A percentile compares a stretch with the other conserved stretches of the same genome.
Evolutionary conservation across 2,797 vertebrate genomes (phyloP).

Genomic region (Liparis tanakae): DNA sequence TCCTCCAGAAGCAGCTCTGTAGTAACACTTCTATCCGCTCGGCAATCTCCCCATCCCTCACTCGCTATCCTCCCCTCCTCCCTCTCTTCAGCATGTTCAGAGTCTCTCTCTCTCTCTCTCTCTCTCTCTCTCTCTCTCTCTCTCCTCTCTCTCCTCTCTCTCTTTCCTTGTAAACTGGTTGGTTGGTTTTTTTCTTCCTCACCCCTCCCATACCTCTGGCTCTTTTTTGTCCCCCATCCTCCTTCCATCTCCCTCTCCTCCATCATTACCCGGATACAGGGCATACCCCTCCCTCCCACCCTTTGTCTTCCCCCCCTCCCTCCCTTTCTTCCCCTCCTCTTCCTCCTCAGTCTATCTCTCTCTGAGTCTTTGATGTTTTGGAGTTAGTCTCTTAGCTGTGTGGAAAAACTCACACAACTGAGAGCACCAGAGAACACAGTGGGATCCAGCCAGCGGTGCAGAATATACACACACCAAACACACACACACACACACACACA

Average conservation of each 20-base stretch:
- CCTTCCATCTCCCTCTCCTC: conserved; percentile 51
- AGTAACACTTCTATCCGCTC: conserved; percentile 83
- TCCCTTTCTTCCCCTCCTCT: background rate
- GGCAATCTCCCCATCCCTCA: conserved; percentile 70
- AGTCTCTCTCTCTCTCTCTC: conserved; percentile 58
- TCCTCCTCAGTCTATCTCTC: conserved; percentile 7
- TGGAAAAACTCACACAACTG: conserved; percentile 47
- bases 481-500: conserved; percentile 10
- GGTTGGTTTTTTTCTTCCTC: conserved; percentile 65
- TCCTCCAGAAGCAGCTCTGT: conserved; percentile 73
- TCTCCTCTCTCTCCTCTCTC: conserved; percentile 57
- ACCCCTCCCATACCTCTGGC: conserved; percentile 39
- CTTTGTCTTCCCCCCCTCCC: conserved; percentile 43
- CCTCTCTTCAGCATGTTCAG: conserved; percentile 64
- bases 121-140: conserved; percentile 53
- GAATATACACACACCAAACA: conserved; percentile 11
- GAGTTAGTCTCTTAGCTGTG: conserved; percentile 74
- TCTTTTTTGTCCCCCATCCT: conserved; percentile 39
- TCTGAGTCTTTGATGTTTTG: conserved; percentile 76
- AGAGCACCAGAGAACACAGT: conserved; percentile 47
- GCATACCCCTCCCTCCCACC: conserved; percentile 57
- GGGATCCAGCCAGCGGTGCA: conserved; percentile 60
- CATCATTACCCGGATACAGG: conserved; percentile 72
- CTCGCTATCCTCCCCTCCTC: conserved; percentile 63
- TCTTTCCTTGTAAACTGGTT: conserved; percentile 72